Evolutionary conservation across 2,113 vertebrate species (phyloP).

Genomic region (Genyomyrus donnyi): DNA sequence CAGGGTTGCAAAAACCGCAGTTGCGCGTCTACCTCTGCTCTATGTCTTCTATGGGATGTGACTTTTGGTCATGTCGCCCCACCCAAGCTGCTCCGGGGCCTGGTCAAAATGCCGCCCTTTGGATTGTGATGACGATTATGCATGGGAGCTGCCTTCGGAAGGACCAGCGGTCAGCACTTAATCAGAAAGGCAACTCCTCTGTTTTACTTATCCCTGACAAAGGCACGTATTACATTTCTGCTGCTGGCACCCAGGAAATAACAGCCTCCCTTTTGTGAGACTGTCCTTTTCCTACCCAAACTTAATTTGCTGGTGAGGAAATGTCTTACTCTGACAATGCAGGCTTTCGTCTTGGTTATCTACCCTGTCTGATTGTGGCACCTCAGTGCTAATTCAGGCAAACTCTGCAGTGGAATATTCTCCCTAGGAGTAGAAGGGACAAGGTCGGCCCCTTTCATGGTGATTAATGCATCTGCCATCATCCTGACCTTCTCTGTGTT

Average conservation of each 20-base stretch:
- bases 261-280: constrained; percentile 9
- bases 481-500: not conserved
- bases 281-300: constrained; percentile 8
- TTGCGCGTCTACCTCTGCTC: not conserved
- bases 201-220: not conserved
- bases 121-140: not conserved
- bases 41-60: not conserved
- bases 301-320: constrained; percentile 21
- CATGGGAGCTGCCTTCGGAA: not conserved
- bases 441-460: not conserved
- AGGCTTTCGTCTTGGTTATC: constrained; percentile 2
- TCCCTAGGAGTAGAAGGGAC: not conserved
- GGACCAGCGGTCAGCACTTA: not conserved
- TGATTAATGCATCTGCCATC: constrained; percentile 2
- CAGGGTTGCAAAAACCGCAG: not conserved
- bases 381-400: constrained; percentile 10
- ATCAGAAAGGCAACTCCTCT: not conserved
- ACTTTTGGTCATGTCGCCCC: not conserved
- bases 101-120: not conserved
- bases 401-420: not conserved
- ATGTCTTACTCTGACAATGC: constrained; percentile 2
- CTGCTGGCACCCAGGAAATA: constrained; percentile 3
- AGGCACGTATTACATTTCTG: constrained; percentile 17
- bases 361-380: not conserved
- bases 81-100: not conserved